phyloP scores from a whole-genome alignment of 2,888 invertebrate genomes.

The Catocala fraxini region DNA sequence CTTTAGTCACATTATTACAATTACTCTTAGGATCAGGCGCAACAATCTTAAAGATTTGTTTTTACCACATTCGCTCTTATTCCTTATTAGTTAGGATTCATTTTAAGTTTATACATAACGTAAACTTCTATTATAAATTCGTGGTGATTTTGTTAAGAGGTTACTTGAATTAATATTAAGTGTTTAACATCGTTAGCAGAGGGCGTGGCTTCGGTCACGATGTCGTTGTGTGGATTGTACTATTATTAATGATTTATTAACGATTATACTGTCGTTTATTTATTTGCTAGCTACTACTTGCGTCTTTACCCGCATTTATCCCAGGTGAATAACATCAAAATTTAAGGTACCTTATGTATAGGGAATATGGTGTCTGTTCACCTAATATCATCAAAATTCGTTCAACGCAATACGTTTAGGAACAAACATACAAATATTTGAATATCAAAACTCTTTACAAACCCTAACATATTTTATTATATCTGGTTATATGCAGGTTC shows the following conservation, averaged over 20 bases:
- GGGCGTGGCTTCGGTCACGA: conserved; percentile 29
- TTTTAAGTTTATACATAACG: not conserved
- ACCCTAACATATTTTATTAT: too few relatives aligned
- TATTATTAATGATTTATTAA: conserved; percentile 23
- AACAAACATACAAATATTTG: too few relatives aligned
- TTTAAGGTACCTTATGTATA: too few relatives aligned
- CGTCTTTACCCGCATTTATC: too few relatives aligned
- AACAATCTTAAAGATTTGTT: conserved; percentile 10
- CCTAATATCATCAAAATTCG: too few relatives aligned
- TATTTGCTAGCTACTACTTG: too few relatives aligned
- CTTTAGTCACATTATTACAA: not conserved
- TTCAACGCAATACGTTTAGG: too few relatives aligned
- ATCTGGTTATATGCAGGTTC: too few relatives aligned
- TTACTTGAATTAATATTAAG: conserved; percentile 35
- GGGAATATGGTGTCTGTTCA: too few relatives aligned
- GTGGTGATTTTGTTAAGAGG: conserved; percentile 20
- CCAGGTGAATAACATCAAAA: too few relatives aligned
- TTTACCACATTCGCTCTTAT: conserved; percentile 3
- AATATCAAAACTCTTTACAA: too few relatives aligned
- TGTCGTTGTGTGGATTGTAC: conserved; percentile 12
- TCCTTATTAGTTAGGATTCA: not conserved
- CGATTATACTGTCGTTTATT: not conserved
- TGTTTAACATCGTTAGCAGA: conserved; percentile 22
- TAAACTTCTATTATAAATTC: not conserved
- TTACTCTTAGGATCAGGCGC: conserved; percentile 13